Conservation (phyloP, 2,113 vertebrate species). For the Entosphenus tridentatus region DNA sequence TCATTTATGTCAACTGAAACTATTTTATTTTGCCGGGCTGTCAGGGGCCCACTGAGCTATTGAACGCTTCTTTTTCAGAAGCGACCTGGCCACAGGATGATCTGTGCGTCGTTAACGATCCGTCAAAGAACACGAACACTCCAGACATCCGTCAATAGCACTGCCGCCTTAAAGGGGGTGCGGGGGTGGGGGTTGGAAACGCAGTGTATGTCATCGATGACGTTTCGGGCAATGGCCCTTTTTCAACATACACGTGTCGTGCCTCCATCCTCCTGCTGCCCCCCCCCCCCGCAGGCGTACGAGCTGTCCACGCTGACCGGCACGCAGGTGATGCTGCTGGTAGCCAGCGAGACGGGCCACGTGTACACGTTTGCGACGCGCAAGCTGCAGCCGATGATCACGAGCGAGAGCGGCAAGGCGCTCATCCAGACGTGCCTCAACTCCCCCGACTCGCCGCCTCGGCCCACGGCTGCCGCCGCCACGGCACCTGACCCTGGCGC, state of each 20-base stretch:
- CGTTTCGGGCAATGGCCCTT: constrained; percentile 9
- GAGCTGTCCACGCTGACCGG: constrained; percentile 91
- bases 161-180: too few relatives aligned
- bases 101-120: too few relatives aligned
- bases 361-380: constrained; percentile 94
- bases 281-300: constrained; percentile 34
- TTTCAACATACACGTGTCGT: constrained; percentile 5
- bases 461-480: constrained; percentile 43
- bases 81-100: too few relatives aligned
- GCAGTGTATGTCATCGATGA: too few relatives aligned
- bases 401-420: constrained; percentile 92
- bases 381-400: constrained; percentile 98
- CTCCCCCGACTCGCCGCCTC: constrained; percentile 84
- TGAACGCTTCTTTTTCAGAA: too few relatives aligned
- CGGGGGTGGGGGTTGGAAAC: too few relatives aligned
- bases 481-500: constrained; percentile 76
- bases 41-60: too few relatives aligned
- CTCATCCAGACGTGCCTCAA: constrained; percentile 98
- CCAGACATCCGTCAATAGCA: too few relatives aligned
- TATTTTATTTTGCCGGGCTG: too few relatives aligned
- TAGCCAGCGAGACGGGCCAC: constrained; percentile 92
- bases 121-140: too few relatives aligned
- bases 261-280: constrained; percentile 8
- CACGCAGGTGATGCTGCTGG: constrained; percentile 80
- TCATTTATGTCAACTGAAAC: too few relatives aligned